Conservation (phyloP, 2,113 vertebrate genomes). For the Chroicocephalus ridibundus region DNA sequence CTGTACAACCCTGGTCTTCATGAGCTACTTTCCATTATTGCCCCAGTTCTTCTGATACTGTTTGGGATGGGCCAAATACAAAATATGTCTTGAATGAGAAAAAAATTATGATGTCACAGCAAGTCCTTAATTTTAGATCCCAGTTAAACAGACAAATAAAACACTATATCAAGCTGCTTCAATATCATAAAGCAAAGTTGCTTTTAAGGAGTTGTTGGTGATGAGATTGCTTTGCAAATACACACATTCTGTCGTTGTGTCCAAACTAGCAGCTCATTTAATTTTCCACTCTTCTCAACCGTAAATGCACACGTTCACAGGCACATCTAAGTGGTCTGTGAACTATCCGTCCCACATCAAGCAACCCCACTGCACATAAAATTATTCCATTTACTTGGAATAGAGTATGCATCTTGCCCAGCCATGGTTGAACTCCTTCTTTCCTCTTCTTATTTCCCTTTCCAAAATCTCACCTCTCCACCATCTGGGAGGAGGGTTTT, state of each 20-base stretch:
- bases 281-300: background rate
- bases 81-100: background rate
- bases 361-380: background rate
- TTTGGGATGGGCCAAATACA: background rate
- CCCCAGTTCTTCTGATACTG: background rate
- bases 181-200: background rate
- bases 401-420: background rate
- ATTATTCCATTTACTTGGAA: background rate
- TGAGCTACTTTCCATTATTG: background rate
- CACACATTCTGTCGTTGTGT: background rate
- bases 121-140: background rate
- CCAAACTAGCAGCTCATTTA: background rate
- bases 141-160: background rate
- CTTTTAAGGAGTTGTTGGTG: background rate
- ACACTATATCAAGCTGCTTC: accelerated
- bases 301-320: background rate
- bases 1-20: background rate
- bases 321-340: background rate
- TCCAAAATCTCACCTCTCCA: background rate
- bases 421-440: background rate
- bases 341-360: background rate
- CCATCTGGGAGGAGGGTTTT: background rate
- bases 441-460: background rate
- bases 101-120: background rate
- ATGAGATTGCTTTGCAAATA: background rate